phyloP scores from a whole-genome alignment of 2,888 invertebrate genomes.

The Oxystoma pomonae region DNA sequence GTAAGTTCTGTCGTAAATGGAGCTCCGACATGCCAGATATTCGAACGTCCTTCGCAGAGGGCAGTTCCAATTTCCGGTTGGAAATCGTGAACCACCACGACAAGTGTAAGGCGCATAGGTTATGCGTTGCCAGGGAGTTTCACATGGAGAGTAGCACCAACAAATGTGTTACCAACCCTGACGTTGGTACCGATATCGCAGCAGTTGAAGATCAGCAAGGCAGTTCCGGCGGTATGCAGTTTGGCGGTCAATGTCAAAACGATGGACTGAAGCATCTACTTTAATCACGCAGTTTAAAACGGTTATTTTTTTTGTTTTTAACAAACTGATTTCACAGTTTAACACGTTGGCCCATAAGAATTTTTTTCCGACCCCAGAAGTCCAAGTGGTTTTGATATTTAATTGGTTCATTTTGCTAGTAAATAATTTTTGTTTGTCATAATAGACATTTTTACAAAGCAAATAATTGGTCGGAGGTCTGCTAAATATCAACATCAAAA shows the following conservation, averaged over 20 bases:
- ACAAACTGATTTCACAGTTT: too few species aligned
- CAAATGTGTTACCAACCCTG: background rate
- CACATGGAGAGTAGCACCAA: constrained; percentile 30
- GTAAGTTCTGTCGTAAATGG: constrained; percentile 71
- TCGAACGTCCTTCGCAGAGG: constrained; percentile 75
- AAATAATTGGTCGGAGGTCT: too few species aligned
- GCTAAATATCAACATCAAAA: too few species aligned
- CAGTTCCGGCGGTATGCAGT: background rate
- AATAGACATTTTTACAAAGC: too few species aligned
- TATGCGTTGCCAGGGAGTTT: constrained; percentile 56
- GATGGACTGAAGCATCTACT: too few species aligned
- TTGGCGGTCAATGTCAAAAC: background rate
- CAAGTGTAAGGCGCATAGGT: constrained; percentile 71
- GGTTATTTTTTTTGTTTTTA: too few species aligned
- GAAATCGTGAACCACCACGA: constrained; percentile 78
- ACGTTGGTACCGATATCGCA: background rate
- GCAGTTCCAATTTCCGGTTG: constrained; percentile 70
- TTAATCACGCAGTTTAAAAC: too few species aligned
- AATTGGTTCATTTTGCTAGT: too few species aligned
- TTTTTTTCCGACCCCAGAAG: too few species aligned
- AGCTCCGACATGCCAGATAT: constrained; percentile 65
- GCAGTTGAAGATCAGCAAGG: background rate
- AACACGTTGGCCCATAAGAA: too few species aligned
- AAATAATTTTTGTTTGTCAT: too few species aligned
- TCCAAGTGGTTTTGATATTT: too few species aligned